Conservation (phyloP, 2,797 vertebrate genomes). For the Enteromius paludinosus region DNA sequence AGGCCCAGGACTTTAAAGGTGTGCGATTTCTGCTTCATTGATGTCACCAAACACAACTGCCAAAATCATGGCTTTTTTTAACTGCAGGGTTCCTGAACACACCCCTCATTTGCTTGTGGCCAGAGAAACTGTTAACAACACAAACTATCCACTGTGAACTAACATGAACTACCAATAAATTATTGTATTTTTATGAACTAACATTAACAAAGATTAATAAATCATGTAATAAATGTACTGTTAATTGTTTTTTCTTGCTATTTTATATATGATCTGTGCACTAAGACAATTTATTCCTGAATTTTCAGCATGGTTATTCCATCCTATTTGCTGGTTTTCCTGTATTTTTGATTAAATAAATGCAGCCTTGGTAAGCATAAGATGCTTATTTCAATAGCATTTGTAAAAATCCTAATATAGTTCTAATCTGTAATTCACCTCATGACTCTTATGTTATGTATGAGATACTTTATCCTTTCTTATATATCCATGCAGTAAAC, state of each 20-base stretch:
- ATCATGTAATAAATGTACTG: too few relatives aligned
- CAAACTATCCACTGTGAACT: too few relatives aligned
- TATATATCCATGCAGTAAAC: slow-evolving; percentile 4
- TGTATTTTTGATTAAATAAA: background rate
- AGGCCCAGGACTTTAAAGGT: background rate
- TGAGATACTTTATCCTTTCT: background rate
- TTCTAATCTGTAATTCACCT: too few relatives aligned
- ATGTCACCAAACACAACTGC: background rate
- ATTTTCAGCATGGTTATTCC: background rate
- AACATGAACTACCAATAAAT: too few relatives aligned
- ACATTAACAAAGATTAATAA: too few relatives aligned
- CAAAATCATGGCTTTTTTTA: background rate
- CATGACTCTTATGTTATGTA: background rate
- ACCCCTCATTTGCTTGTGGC: background rate
- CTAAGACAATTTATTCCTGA: background rate
- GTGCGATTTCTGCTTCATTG: background rate
- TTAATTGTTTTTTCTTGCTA: too few relatives aligned
- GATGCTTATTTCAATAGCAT: background rate
- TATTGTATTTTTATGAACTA: too few relatives aligned
- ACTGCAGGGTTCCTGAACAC: background rate
- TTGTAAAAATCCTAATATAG: background rate
- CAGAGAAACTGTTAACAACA: background rate
- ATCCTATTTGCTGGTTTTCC: background rate
- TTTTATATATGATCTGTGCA: too few relatives aligned
- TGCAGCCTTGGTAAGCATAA: background rate